Evolutionary conservation across 2,888 invertebrate species (phyloP), one percentile per base, ranked within the genome.

Genomic region (Spodoptera exigua): DNA sequence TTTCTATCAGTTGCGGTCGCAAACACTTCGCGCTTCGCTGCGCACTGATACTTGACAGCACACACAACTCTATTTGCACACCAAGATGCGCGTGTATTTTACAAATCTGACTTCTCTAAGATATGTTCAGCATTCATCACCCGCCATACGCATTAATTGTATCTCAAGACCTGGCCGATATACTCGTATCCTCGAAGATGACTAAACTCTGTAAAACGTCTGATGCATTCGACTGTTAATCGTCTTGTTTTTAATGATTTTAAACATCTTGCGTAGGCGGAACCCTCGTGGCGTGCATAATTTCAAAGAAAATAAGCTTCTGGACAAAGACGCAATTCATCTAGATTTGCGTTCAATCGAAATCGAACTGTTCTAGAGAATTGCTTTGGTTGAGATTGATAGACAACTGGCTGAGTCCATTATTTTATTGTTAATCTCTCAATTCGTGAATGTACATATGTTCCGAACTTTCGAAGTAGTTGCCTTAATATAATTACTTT

Each of bases 1-100:
- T 93, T 93, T 93, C 92, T 92, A 93, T 93, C 91, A 86, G 91
- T 88, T 90, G 91, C 90, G 93, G 92, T 91, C 86, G 87, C 90
- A 80, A 88, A 87, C 87, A 89, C 86, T 90, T 89, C 85, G 82
- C 92, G 93, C 89, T 89, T 78, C 81, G 91, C 82, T 92, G 91
- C 84, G 68, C 78, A 71, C 58, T 63, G 63, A 48, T 61, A 81
- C 79, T 82, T 78, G 79, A 67, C 80, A 79, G 70, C 68, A 70
- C 77, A 73, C 72, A 67, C 61, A 78, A 79, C 76, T 84, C 76
- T 75, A 70, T 80, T 87, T 83, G 77, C 78, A 79, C 77, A 71
- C 74, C 74, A 48, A 64, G 47, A 61, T 64, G 27, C 52, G 57
- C 48, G 55, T 63, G 62, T 75, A 51, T 65, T 47, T 45, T 41